A percentile compares a stretch with the other conserved stretches of the same genome.
phyloP scores from a whole-genome alignment of 2,113 vertebrate genomes.

The Sebastes fasciatus region DNA sequence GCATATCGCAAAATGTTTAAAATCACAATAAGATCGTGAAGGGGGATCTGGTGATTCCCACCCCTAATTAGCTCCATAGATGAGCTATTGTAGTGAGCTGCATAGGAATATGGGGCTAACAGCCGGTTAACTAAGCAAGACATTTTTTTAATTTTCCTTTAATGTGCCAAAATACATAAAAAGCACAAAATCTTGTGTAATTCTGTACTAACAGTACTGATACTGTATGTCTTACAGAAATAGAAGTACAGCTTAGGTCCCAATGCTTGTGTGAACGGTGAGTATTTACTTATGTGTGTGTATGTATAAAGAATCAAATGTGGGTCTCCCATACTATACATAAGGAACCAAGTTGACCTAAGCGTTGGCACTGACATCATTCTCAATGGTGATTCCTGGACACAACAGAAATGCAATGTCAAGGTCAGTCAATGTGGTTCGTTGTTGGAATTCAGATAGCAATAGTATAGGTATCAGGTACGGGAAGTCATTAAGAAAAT shows the following conservation, averaged over 20 bases:
- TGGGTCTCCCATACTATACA: not conserved
- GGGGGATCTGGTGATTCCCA: too few relatives aligned
- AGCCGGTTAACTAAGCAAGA: not conserved
- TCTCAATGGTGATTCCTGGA: slow-evolving; percentile 8
- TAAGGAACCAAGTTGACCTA: not conserved
- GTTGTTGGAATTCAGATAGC: slow-evolving; percentile 43
- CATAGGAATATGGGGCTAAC: not conserved
- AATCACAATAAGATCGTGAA: too few relatives aligned
- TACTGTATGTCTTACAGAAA: not conserved
- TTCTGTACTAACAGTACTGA: not conserved
- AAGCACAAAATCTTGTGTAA: not conserved
- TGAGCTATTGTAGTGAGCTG: not conserved
- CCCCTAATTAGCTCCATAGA: not conserved
- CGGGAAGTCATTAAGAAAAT: slow-evolving; percentile 80
- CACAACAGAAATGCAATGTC: slow-evolving; percentile 25
- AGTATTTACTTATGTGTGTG: not conserved
- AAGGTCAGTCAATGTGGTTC: slow-evolving; percentile 33
- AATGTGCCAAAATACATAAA: not conserved
- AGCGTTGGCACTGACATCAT: not conserved
- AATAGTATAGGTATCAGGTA: slow-evolving; percentile 39
- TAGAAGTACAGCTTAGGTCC: not conserved
- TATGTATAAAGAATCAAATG: not conserved
- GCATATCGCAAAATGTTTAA: too few relatives aligned
- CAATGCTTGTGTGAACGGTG: not conserved
- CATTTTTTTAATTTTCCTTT: not conserved